Base-by-base conservation (phyloP, 2,113 vertebrate genomes). In the Cochlearius cochlearius region DNA sequence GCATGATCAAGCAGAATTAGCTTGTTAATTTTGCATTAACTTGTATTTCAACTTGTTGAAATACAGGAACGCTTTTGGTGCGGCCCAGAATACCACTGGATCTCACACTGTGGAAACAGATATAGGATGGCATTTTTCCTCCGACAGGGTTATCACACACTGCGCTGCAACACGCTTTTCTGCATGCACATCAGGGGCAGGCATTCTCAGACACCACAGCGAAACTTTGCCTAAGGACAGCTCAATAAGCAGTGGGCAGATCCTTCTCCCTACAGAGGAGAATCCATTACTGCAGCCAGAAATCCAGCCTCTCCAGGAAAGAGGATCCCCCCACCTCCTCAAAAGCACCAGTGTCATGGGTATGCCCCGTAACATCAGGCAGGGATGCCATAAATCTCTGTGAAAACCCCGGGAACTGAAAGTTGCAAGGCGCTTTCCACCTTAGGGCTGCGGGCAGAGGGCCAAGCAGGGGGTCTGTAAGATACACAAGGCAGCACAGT, bases 301-400 rank as follows among this genome's bases (percentile, higher is more conserved):
- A 88, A 88, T 56, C 6, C 67, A 93, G n/a, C 5, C 26, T 71
- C 47, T 78, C 60, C 20, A 18, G 6, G 36, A 55, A 72, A 78
- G 5, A 36, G 15, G 23, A 86, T 43, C 14, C 18, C 4, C 0
- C 6, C 15, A 60, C 7, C 11, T 34, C 39, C 34, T 36, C 59
- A 80, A 84, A 82, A 8, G 5, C 47, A 23, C 12, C 50, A 34
- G 4, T 8, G 56, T 52, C 15, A 52, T 0, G 2, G 29, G 10
- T 49, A 59, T 47, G 23, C 27, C n/a, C 12, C 0, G 0, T 50
- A 72, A 39, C 32, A 47, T 36, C 47, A 71, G 8, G 27, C 6
- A 86, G 39, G 12, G 34, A 92, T 85, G 38, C 20, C 41, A 71
- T 22, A 63, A 81, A 92, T 20, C 22, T 43, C 18, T 5, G 12